Evolutionary conservation across 2,797 vertebrate species (phyloP).

Genomic region (Sebastes diploproa): DNA sequence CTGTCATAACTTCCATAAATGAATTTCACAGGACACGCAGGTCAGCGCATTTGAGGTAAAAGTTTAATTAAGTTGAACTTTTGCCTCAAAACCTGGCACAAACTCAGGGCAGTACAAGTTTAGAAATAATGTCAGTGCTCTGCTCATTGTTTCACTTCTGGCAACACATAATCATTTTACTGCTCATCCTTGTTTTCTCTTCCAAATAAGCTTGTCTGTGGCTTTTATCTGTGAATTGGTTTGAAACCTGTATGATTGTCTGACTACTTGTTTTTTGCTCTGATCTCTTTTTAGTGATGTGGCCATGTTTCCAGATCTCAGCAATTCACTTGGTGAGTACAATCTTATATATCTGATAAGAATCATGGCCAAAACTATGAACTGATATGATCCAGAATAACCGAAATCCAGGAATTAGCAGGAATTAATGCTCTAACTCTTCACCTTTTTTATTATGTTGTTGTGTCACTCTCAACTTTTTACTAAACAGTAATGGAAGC

Average conservation of each 20-base stretch:
- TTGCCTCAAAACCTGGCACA: background rate
- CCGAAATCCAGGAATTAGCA: background rate
- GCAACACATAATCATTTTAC: background rate
- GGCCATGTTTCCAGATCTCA: background rate
- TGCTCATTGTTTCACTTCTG: background rate
- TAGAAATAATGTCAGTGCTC: background rate
- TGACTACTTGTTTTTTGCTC: background rate
- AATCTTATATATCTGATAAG: too few relatives aligned
- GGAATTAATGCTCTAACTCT: background rate
- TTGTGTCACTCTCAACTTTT: background rate
- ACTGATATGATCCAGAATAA: background rate
- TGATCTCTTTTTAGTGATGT: background rate
- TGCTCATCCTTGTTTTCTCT: background rate
- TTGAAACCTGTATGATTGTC: background rate
- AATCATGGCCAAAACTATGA: background rate
- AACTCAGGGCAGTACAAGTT: background rate
- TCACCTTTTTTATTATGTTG: background rate
- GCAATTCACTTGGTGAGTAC: background rate
- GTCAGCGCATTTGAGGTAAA: background rate
- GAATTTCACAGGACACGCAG: background rate
- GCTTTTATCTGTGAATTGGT: background rate
- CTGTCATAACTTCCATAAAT: background rate
- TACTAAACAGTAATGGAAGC: background rate
- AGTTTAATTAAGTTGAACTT: constrained; percentile 8
- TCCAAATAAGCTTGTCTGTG: background rate